Base-by-base conservation (phyloP, 2,113 vertebrate species). In the Amazona guildingii region DNA sequence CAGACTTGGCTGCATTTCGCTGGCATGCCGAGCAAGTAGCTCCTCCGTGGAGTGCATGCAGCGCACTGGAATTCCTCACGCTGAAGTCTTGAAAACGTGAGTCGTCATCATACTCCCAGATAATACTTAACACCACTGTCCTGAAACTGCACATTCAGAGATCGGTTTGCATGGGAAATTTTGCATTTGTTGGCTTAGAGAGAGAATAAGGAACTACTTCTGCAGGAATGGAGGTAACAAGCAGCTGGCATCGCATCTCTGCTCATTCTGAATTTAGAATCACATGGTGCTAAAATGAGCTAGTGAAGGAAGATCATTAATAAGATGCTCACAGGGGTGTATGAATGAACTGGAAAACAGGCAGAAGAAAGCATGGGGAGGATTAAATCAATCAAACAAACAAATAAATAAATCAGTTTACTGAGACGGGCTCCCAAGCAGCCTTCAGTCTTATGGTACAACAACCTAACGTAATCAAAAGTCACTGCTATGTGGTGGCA, bases 1-100 rank as follows among this genome's bases (percentile, higher is more conserved):
- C 24, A 75, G 69, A 75, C 73, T 81, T 91, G 88, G 95, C 88
- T 83, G 80, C 17, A 39, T 78, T 86, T 92, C 63, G 41, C 69
- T 84, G 86, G 79, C 73, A 68, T 11, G 55, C 4, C 3, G 35
- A 78, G 72, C 68, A 68, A 96, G 88, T 19, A 80, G 88, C 55
- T 93, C 46, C 79, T 90, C 83, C 0, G 0, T 17, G 54, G 44
- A 92, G 77, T 7, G 44, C 66, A 52, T 9, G 52, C 33, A 1
- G 55, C 0, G 0, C 31, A 7, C 79, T 94, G 81, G 69, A 91
- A 90, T 74, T 81, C 76, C 83, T 93, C 88, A 55, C 0, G 1
- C 46, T 63, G 13, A 31, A 52, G 49, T 54, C 70, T 64, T 76
- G 75, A 79, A 88, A 93, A 77, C 2, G 3, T 0, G 2, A 86